Base-by-base conservation (phyloP, 2,888 invertebrate genomes). In the Heteromurus nitidus region DNA sequence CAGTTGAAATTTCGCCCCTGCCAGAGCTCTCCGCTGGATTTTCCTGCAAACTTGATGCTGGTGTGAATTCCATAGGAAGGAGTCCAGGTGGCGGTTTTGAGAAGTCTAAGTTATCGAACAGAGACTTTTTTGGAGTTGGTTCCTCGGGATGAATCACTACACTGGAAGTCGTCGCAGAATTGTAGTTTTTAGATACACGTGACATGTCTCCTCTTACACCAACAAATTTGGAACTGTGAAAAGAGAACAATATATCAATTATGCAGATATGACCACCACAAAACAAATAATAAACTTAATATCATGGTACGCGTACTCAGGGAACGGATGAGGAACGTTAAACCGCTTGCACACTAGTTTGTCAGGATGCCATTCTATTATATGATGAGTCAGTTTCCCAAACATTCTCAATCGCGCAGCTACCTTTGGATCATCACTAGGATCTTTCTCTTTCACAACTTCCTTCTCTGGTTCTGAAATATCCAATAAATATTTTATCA, bases 281-380 rank as follows among this genome's bases (percentile, higher is more conserved):
- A 31, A 55, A 55, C 3, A 55, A 55, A 11, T 55, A 55, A 22
- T 55, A 20, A 50, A 50, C 5, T 11, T 50, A 18, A 30, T n/a
- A n/a, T 26, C 13, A 31, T 28, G 30, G 47, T 60, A 62, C 60
- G n/a, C 90, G 89, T 90, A 91, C 91, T 92, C 92, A 31, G 92
- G 92, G 83, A 92, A 93, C 0, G 97, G 95, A 89, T 97, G 94
- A 0, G 97, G 95, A 30, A 99, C 93, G 88, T 99, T 99, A 89
- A 98, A 99, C 55, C 98, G 91, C 89, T 95, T 96, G 88, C 96
- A 98, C 0, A 99, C 91, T 7, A 96, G 89, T 53, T 93, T 90
- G 84, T 93, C 92, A 0, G 99, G 99, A 85, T 93, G 92, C 99
- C 99, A 99, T 58, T 92, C 90, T 0, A 88, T 88, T 30, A 91